Percentiles rank a stretch among this genome's conserved stretches.
phyloP scores from a whole-genome alignment of 2,113 vertebrate genomes.

The Scytalopus superciliaris region DNA sequence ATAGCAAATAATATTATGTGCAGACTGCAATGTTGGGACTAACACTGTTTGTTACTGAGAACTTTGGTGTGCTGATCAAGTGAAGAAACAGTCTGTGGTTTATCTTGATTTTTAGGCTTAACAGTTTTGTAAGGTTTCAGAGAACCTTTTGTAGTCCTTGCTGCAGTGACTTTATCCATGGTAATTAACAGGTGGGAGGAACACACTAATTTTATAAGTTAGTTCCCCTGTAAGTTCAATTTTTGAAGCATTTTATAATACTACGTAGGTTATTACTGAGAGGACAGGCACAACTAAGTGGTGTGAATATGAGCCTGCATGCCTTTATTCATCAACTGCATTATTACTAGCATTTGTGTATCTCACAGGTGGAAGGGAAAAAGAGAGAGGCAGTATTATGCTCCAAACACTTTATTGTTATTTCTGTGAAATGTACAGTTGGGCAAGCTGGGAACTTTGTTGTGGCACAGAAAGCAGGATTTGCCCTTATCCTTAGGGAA shows the following conservation, averaged over 20 bases:
- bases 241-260: background rate
- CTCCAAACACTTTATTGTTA: background rate
- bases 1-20: background rate
- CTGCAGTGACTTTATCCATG: background rate
- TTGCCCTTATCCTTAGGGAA: background rate
- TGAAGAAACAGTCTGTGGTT: background rate
- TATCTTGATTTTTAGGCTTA: background rate
- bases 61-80: background rate
- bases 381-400: background rate
- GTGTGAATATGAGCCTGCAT: background rate
- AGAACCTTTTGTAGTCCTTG: background rate
- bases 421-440: background rate
- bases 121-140: background rate
- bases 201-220: background rate
- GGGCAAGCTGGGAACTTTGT: background rate
- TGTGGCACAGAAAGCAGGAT: background rate
- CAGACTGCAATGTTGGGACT: background rate
- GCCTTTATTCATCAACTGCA: background rate
- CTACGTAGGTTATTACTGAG: background rate
- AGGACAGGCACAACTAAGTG: background rate
- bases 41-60: background rate
- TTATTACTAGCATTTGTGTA: background rate
- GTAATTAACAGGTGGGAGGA: background rate
- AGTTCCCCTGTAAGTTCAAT: background rate
- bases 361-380: background rate